Evolutionary conservation across 2,113 vertebrate genomes (phyloP), one percentile per base, ranked within the genome.

Genomic region (Bagarius yarrelli): DNA sequence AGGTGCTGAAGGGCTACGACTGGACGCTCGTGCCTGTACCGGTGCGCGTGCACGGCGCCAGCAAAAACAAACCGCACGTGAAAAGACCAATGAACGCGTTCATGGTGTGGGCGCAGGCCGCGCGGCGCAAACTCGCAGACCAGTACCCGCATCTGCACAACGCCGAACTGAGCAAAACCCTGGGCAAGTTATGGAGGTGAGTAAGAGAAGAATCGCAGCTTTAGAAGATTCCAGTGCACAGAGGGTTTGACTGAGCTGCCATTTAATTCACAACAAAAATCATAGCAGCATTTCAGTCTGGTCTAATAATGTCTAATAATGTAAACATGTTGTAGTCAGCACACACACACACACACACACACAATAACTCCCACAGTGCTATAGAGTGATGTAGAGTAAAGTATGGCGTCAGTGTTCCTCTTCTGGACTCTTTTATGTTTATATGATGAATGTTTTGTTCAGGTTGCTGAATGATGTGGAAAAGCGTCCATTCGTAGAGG

Each of bases 11-110:
- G 87, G 97, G 97, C 84, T 99, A 99, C 92, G 97, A 99, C 94
- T 99, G 97, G 97, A 99, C 97, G 5, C 94, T 99, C 81, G 97
- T 99, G 76, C 97, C 97, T 13, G 98, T 99, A 95, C 97, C 97
- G 0, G 97, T 99, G 78, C 94, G 97, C 81, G 96, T 97, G 21
- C 97, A 99, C 89, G 97, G 97, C 88, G 96, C 95, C 53, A 95
- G 93, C 81, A 99, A 99, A 86, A 97, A 94, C 93, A 99, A 99
- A 57, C 96, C 96, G n/a, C 97, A 98, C 83, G 93, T 95, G 11
- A 95, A 95, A 88, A 90, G 94, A 83, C 94, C 94, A 4, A 95
- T 95, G 94, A 95, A 95, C 47, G 94, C 94, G 34, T 95, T 95
- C 84, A 95, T 95, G 94, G 94, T 95, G 82, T 96, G 95, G 97